Evolutionary conservation across 2,888 invertebrate genomes (phyloP), one percentile per base, ranked within the genome.

Genomic region (Falcaria lacertinaria): DNA sequence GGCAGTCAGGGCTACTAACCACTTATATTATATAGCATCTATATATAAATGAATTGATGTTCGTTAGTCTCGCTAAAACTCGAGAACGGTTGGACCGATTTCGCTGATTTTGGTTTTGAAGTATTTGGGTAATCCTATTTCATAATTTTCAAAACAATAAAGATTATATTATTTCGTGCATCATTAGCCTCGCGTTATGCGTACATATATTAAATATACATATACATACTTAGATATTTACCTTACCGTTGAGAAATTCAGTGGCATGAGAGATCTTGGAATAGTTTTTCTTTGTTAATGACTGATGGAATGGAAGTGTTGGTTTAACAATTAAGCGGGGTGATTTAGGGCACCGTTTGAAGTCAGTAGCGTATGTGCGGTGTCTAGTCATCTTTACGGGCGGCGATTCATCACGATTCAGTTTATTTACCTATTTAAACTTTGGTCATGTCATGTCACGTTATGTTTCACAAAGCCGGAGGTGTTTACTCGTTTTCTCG

Each of bases 301-400:
- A 19, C 6, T 19, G 19, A 4, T 6, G 19, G 4, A n/a, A n/a
- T 19, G 3, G 19, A 28, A 50, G 49, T 69, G 68, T 69, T 67
- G 69, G 64, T 63, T 65, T 64, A 60, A 67, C 64, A 72, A 71
- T 71, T 63, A 69, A 53, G 50, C 56, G 39, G 48, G 47, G 45
- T 72, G 71, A 74, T 76, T 70, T 73, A 74, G 54, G 54, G 49
- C 42, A 48, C 51, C 63, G 75, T 85, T 84, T 81, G 80, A 80
- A 75, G 73, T 68, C 59, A 61, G 54, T 50, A 51, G 44, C 46
- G 36, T 58, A 53, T 60, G 50, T 58, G 52, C 55, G 48, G 52
- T 50, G 50, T 47, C 45, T 49, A 48, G 52, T 58, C 66, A 58
- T 61, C 64, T 69, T 60, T 56, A 68, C 55, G 54, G 54, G 56